Percentiles rank a stretch among this genome's conserved stretches.
Conservation (phyloP, 2,888 invertebrate genomes). For the Drosophila robusta region DNA sequence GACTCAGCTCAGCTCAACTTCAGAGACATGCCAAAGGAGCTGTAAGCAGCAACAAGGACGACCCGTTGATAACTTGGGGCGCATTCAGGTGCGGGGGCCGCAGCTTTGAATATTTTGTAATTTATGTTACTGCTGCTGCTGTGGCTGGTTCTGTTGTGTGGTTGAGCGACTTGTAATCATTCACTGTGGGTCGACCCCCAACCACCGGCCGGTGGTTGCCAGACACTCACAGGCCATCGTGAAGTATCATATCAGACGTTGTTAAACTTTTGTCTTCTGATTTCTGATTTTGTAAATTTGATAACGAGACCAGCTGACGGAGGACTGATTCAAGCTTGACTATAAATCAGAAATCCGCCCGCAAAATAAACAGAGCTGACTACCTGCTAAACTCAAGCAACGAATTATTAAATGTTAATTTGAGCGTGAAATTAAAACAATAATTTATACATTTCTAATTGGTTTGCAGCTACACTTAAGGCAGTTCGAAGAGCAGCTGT, state of each 20-base stretch:
- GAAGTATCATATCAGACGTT: conserved; percentile 75
- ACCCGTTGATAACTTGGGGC: conserved; percentile 33
- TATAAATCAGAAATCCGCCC: conserved; percentile 36
- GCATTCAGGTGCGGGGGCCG: conserved; percentile 39
- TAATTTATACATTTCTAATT: conserved; percentile 59
- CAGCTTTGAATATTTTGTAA: conserved; percentile 71
- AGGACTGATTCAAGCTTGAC: conserved; percentile 6
- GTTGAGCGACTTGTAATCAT: conserved; percentile 47
- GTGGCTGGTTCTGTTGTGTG: conserved; percentile 24
- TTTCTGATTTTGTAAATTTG: conserved; percentile 73
- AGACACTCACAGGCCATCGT: conserved; percentile 21
- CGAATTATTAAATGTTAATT: conserved; percentile 80
- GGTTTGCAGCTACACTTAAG: conserved; percentile 31
- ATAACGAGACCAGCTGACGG: conserved; percentile 53
- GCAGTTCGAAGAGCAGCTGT: conserved; percentile 29
- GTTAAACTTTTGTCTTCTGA: conserved; percentile 75
- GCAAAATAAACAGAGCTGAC: conserved; percentile 43
- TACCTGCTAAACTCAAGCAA: conserved; percentile 22
- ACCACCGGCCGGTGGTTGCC: conserved; percentile 19
- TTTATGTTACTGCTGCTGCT: conserved; percentile 30
- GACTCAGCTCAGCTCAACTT: conserved; percentile 65
- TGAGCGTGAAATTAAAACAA: conserved; percentile 83
- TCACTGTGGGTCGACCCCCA: conserved; percentile 29
- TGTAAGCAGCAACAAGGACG: conserved; percentile 33
- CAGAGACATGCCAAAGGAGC: conserved; percentile 60